Evolutionary conservation across 2,888 invertebrate genomes (phyloP), one percentile per base, ranked within the genome.

Genomic region (Chalcosyrphus nemorum): DNA sequence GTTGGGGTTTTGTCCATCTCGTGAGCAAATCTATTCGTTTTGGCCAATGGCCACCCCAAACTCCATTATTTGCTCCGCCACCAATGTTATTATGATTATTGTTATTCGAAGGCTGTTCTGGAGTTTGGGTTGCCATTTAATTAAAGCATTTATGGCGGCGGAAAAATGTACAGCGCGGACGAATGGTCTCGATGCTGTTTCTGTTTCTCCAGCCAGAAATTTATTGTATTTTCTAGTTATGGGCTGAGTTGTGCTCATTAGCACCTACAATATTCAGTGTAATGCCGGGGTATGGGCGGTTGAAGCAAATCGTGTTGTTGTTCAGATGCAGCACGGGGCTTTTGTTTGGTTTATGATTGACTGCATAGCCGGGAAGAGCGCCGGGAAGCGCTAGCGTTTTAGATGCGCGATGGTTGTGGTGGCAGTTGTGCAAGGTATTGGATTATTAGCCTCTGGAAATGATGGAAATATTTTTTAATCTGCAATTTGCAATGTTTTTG

Each of bases 101-200:
- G 81, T 76, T 81, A 50, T 71, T 65, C 57, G 70, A 76, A 76
- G 52, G 65, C 76, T 32, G n/a, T n/a, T n/a, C n/a, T n/a, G 38
- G 61, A 56, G 21, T 45, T 54, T 35, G 61, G 32, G 68, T 41
- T 56, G 50, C 35, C 57, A 76, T 71, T 81, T 81, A 81, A 81
- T 81, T 81, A 76, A 81, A 65, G 47, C 70, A 45, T 50, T 71
- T 59, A 54, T 32, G 65, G 4, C 15, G 11, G 43, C 9, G n/a
- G n/a, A 35, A 57, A 57, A 70, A 63, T 57, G 35, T 9, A 32
- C 29, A 57, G 24, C 38, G 35, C 32, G 13, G 9, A 7, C 29
- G 7, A 65, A 52, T 17, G 47, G 13, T 27, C 15, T 17, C 7
- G 57, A 50, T 63, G 56, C 27, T 70, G 29, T 59, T 65, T 32